Conservation (phyloP, 2,888 invertebrate genomes). For the Leptothorax acervorum region DNA sequence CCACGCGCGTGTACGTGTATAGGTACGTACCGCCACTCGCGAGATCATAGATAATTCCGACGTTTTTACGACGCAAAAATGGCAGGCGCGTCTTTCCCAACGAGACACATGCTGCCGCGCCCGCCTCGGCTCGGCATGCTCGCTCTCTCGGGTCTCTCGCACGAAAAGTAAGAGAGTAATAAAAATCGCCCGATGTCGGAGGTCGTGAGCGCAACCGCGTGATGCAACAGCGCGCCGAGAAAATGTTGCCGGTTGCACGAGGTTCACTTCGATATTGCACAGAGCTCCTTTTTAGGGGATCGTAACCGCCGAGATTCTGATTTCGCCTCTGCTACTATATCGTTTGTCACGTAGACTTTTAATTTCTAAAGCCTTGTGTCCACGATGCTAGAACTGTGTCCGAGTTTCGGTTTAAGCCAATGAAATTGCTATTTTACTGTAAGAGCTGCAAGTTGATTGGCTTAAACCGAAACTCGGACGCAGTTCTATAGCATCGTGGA, state of each 20-base stretch:
- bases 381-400: too few relatives aligned
- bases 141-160: neutral
- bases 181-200: slow-evolving; percentile 37
- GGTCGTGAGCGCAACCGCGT: slow-evolving; percentile 27
- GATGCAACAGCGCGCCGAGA: slow-evolving; percentile 39
- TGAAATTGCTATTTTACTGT: too few relatives aligned
- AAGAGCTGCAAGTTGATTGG: too few relatives aligned
- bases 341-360: neutral
- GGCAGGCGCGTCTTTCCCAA: slow-evolving; percentile 49
- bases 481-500: too few relatives aligned
- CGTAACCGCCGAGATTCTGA: neutral
- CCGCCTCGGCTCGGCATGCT: slow-evolving; percentile 5
- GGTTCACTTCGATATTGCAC: neutral
- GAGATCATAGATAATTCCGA: slow-evolving; percentile 52
- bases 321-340: neutral
- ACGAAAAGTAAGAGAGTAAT: slow-evolving; percentile 33
- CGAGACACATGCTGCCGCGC: slow-evolving; percentile 36
- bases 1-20: slow-evolving; percentile 27
- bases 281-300: slow-evolving; percentile 24
- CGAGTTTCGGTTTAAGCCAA: too few relatives aligned
- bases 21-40: slow-evolving; percentile 9
- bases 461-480: too few relatives aligned
- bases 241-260: slow-evolving; percentile 11
- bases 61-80: slow-evolving; percentile 43
- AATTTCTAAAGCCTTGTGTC: neutral